Conservation (phyloP, 2,888 invertebrate species). For the Omphaloscelis lunosa region DNA sequence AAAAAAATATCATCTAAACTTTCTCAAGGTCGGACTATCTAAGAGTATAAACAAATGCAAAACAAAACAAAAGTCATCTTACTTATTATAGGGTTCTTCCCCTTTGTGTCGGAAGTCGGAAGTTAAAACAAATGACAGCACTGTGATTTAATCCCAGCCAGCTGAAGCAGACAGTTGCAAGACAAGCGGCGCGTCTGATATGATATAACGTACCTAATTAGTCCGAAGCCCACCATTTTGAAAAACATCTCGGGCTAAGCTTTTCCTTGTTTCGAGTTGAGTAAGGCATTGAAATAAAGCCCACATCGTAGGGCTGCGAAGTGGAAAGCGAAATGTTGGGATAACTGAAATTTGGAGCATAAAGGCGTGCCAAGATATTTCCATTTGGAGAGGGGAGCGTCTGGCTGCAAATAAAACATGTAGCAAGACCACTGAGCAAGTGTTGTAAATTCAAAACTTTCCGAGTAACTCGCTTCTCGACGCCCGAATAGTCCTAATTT, state of each 20-base stretch:
- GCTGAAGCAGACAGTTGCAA: constrained; percentile 36
- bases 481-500: constrained; percentile 64
- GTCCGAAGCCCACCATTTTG: constrained; percentile 34
- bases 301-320: constrained; percentile 13
- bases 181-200: constrained; percentile 27
- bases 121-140: constrained; percentile 37
- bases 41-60: neutral
- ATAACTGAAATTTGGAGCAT: constrained; percentile 53
- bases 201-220: constrained; percentile 48
- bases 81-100: constrained; percentile 9
- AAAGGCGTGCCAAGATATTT: constrained; percentile 61
- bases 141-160: constrained; percentile 27
- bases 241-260: constrained; percentile 39
- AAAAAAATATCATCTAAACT: neutral
- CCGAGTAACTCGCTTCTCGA: constrained; percentile 54
- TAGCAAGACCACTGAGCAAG: constrained; percentile 45
- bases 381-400: constrained; percentile 38
- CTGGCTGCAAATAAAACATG: constrained; percentile 54
- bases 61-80: constrained; percentile 32
- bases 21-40: neutral
- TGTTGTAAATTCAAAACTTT: constrained; percentile 60
- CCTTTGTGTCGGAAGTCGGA: constrained; percentile 4
- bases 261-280: constrained; percentile 48
- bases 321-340: constrained; percentile 38
- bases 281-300: constrained; percentile 44